Conservation (phyloP, 2,888 invertebrate species). For the Subacronicta megacephala region DNA sequence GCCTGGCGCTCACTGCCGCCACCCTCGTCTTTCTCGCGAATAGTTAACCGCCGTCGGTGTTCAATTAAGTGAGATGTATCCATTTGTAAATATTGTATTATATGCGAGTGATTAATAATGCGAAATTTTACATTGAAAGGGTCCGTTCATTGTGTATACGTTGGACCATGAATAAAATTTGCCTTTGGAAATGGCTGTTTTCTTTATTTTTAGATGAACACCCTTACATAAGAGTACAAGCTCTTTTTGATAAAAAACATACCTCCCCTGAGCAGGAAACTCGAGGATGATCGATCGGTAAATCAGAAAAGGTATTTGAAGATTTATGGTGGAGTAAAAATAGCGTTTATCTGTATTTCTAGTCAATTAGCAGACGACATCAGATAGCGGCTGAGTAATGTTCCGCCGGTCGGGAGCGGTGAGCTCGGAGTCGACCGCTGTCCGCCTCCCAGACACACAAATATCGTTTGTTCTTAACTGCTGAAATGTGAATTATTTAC, state of each 20-base stretch:
- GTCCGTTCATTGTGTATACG: constrained; percentile 89
- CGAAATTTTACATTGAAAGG: constrained; percentile 88
- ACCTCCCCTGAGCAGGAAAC: constrained; percentile 12
- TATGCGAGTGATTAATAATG: constrained; percentile 80
- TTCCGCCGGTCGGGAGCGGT: constrained; percentile 44
- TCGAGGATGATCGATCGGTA: constrained; percentile 50
- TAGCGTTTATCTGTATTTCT: constrained; percentile 86
- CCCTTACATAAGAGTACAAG: background rate
- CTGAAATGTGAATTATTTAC: constrained; percentile 36
- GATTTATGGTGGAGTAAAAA: constrained; percentile 79
- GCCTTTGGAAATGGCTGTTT: constrained; percentile 79
- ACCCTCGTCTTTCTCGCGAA: constrained; percentile 78
- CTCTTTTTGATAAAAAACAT: constrained; percentile 10
- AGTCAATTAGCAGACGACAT: constrained; percentile 87
- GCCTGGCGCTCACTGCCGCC: constrained; percentile 70
- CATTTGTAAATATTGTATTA: constrained; percentile 88
- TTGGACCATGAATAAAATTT: constrained; percentile 89
- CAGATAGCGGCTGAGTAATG: constrained; percentile 86
- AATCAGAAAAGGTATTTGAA: constrained; percentile 64
- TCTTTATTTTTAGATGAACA: constrained; percentile 42
- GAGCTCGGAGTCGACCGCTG: constrained; percentile 39
- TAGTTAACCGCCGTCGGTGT: constrained; percentile 83
- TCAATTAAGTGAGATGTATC: constrained; percentile 78
- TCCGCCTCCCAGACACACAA: constrained; percentile 47
- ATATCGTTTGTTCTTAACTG: constrained; percentile 59